Evolutionary conservation across 2,888 invertebrate genomes (phyloP).

Genomic region (Xylophagus ater): DNA sequence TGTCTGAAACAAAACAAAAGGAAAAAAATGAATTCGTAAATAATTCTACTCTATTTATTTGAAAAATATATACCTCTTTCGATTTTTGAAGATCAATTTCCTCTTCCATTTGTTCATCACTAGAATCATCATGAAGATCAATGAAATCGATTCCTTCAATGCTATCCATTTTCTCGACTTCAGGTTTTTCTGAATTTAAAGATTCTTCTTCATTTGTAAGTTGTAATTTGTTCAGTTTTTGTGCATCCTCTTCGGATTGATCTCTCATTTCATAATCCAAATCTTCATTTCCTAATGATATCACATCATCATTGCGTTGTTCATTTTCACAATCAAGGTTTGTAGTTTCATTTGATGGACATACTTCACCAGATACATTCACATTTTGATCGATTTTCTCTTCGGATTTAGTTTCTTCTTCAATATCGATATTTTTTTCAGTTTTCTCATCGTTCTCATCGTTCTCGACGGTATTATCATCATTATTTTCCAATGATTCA

Average conservation of each 20-base stretch:
- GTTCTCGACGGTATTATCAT: conserved; percentile 41
- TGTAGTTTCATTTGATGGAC: background rate
- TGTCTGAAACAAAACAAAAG: no score
- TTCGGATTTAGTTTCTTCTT: conserved; percentile 8
- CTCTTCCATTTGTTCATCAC: conserved; percentile 3
- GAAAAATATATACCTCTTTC: no score
- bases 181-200: conserved; percentile 18
- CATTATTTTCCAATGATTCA: conserved; percentile 38
- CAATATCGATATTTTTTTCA: conserved; percentile 9
- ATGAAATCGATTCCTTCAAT: conserved; percentile 10
- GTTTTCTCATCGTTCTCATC: conserved; percentile 33
- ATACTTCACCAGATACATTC: no score
- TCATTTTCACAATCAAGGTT: conserved; percentile 16
- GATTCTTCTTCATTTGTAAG: background rate
- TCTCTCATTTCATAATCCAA: conserved; percentile 36
- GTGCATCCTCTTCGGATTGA: conserved; percentile 25
- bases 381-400: no score
- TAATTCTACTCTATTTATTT: no score
- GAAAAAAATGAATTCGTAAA: no score
- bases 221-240: conserved; percentile 14
- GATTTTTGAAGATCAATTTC: conserved; percentile 10
- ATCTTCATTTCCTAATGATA: conserved; percentile 37
- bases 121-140: conserved; percentile 17
- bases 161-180: background rate
- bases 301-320: conserved; percentile 34